These are phyloP conservation scores for Leucophora obtusa DNA, from an alignment of 2,888 invertebrate species.

Conservation along the genomic window DNA sequence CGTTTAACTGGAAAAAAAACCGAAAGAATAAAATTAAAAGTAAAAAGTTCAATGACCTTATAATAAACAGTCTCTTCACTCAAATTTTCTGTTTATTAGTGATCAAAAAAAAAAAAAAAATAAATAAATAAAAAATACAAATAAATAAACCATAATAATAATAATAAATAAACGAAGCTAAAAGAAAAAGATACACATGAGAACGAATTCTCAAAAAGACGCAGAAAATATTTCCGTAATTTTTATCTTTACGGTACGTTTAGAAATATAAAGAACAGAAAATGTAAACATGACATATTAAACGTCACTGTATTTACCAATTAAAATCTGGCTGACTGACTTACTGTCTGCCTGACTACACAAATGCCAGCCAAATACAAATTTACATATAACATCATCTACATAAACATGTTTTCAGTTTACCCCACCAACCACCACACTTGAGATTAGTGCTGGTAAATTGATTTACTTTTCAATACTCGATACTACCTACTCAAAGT, in stretches of 20 bases:
- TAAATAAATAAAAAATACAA: constrained; percentile 11
- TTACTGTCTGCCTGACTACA: neutral
- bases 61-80: constrained; percentile 13
- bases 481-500: too few species aligned
- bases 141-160: too few species aligned
- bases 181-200: neutral
- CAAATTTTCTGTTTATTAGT: constrained; percentile 6
- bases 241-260: neutral
- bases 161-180: constrained; percentile 1
- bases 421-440: neutral
- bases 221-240: neutral
- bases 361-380: neutral
- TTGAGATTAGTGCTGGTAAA: too few species aligned
- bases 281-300: neutral
- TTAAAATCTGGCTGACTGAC: neutral
- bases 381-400: neutral
- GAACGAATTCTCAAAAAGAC: too few species aligned
- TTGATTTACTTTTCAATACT: too few species aligned
- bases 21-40: neutral
- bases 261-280: neutral
- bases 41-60: constrained; percentile 33
- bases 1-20: neutral
- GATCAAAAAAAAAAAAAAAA: constrained; percentile 54
- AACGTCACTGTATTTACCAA: neutral
- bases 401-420: neutral